These are phyloP conservation scores for Cephus nigrinus DNA, from an alignment of 2,888 invertebrate species.

Conservation along the genomic window DNA sequence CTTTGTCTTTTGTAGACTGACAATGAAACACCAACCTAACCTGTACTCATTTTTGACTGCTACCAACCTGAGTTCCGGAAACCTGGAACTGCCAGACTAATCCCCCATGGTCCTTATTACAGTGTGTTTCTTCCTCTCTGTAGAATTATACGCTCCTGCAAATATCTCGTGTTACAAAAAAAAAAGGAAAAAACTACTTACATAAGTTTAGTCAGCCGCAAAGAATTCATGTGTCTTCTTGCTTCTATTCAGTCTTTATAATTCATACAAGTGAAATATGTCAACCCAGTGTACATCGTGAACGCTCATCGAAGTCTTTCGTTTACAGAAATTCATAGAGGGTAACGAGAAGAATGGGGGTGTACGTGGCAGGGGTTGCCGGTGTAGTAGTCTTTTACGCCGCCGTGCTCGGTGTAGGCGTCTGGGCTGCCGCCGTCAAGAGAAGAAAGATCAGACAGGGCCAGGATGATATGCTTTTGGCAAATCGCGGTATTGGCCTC, in stretches of 20 bases:
- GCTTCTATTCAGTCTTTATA: background rate
- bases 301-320: background rate
- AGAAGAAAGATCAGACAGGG: constrained; percentile 69
- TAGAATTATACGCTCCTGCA: background rate
- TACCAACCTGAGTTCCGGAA: background rate
- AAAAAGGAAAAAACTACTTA: background rate
- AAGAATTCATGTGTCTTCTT: background rate
- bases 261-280: background rate
- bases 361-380: constrained; percentile 72
- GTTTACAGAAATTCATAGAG: background rate
- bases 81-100: background rate
- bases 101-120: background rate
- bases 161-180: background rate
- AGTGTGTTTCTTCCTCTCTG: background rate
- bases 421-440: constrained; percentile 70
- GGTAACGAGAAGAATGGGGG: constrained; percentile 46
- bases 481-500: constrained; percentile 75
- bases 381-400: constrained; percentile 77
- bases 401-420: constrained; percentile 74
- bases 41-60: background rate
- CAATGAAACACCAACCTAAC: too few species aligned
- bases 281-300: background rate
- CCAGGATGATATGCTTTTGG: constrained; percentile 77
- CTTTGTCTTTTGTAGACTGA: too few species aligned
- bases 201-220: background rate